Base-by-base conservation (phyloP, 2,888 invertebrate genomes). In the Galeopsomyia nigrocyanea region DNA sequence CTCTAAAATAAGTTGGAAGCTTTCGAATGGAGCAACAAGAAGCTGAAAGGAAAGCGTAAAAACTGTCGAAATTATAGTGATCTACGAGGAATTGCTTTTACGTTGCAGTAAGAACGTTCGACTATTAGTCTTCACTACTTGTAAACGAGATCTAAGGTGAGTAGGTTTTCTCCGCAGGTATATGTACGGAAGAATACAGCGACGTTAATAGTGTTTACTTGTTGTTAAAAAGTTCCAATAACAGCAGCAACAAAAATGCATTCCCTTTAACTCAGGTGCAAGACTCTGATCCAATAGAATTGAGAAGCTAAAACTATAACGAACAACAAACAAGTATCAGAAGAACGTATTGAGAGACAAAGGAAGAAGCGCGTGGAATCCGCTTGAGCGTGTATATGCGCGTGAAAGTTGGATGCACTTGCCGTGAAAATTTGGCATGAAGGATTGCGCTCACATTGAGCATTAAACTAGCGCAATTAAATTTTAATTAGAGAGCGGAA, bases 71-170 rank as follows among this genome's bases (percentile, higher is more conserved):
- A 71, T 72, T 75, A 76, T 76, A 69, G 69, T 76, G 68, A 77
- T 77, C 76, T 75, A 76, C 75, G 77, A 76, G 75, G 72, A 77
- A 80, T 80, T 77, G 74, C 75, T 71, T 77, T 67, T 62, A 67
- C n/a, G 46, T 16, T 26, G 21, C 17, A 50, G 19, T 17, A 61
- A 56, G 39, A 64, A 70, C 66, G 72, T 71, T 72, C 75, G 71
- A 75, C 78, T 78, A 80, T 81, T 79, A 80, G 75, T 81, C 80
- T 81, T 81, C 79, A 78, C 79, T 80, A 80, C 76, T 76, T 76
- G 65, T 55, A 68, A 72, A 68, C 68, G 60, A 72, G 74, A 71
- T 75, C 61, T 73, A 71, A 60, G 66, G 69, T 56, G 65, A 60
- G 39, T 64, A 66, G 63, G 51, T 60, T 68, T 56, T 10, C n/a